A percentile compares a stretch with the other conserved stretches of the same genome.
These are phyloP conservation scores for Cercocebus atys DNA, from an alignment of 2,113 vertebrate species.

Conservation along the genomic window DNA sequence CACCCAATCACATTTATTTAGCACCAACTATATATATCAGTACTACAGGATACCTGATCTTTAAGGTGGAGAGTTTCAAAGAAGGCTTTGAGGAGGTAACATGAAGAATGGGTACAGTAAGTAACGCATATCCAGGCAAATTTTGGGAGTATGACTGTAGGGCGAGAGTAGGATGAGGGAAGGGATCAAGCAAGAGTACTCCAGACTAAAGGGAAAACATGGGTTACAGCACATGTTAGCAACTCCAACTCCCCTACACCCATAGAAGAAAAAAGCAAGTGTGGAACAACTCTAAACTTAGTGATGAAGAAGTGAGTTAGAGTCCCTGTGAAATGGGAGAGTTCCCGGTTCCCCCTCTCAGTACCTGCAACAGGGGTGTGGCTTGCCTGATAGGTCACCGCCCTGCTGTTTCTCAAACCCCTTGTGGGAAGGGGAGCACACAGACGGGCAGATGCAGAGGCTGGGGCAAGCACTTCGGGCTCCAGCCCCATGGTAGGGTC, in stretches of 20 bases:
- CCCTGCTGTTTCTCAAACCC: too few relatives aligned
- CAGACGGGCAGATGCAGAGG: too few relatives aligned
- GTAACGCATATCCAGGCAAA: neutral
- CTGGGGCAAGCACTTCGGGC: too few relatives aligned
- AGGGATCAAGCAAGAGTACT: neutral
- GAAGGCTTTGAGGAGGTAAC: neutral
- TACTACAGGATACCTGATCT: neutral
- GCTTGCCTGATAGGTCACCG: too few relatives aligned
- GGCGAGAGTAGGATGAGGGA: rapidly evolving
- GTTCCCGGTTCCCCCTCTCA: too few relatives aligned
- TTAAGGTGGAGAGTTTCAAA: neutral
- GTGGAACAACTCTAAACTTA: neutral
- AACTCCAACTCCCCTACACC: neutral
- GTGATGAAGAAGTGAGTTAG: neutral
- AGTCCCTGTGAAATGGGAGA: neutral
- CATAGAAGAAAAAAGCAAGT: neutral
- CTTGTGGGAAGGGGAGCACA: too few relatives aligned
- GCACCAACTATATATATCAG: neutral
- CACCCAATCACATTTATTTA: too few relatives aligned
- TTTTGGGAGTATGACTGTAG: neutral
- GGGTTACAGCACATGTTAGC: neutral
- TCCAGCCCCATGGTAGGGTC: too few relatives aligned
- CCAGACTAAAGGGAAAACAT: neutral
- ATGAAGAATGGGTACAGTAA: neutral
- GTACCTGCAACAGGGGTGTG: too few relatives aligned